A percentile compares a stretch with the other conserved stretches of the same genome.
These are phyloP conservation scores for Nibea albiflora DNA, from an alignment of 2,113 vertebrate species.

Conservation along the genomic window DNA sequence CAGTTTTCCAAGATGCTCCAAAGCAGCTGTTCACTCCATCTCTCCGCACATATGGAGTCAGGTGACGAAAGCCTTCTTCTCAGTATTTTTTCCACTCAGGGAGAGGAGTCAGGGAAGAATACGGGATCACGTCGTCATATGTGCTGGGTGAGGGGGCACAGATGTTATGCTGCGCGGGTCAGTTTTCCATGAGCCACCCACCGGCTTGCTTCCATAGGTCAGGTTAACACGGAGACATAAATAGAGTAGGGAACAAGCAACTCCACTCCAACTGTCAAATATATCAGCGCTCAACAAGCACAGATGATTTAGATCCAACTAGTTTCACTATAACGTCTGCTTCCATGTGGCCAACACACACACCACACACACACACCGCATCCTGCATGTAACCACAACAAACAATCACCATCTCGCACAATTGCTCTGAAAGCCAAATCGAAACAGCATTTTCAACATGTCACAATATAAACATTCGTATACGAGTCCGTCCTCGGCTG, in stretches of 20 bases:
- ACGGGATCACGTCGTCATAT: conserved; percentile 37
- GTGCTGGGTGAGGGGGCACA: conserved; percentile 18
- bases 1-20: conserved; percentile 10
- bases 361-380: neutral
- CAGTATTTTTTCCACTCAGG: conserved; percentile 31
- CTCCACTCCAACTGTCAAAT: conserved; percentile 54
- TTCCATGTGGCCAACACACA: conserved; percentile 19
- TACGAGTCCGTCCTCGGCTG: neutral
- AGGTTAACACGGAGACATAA: conserved; percentile 32
- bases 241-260: conserved; percentile 46
- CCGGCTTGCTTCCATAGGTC: conserved; percentile 51
- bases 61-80: conserved; percentile 32
- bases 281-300: conserved; percentile 22
- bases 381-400: conserved; percentile 2
- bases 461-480: neutral
- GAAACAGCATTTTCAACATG: conserved; percentile 3
- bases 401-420: neutral
- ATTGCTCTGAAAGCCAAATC: neutral
- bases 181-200: conserved; percentile 47
- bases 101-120: neutral
- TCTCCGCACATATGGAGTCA: conserved; percentile 28
- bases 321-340: conserved; percentile 50
- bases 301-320: conserved; percentile 24
- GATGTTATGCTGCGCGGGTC: conserved; percentile 38
- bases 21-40: conserved; percentile 57